Evolutionary conservation across 2,113 vertebrate species (phyloP), one percentile per base, ranked within the genome.

Genomic region (Paedocypris sp.): DNA sequence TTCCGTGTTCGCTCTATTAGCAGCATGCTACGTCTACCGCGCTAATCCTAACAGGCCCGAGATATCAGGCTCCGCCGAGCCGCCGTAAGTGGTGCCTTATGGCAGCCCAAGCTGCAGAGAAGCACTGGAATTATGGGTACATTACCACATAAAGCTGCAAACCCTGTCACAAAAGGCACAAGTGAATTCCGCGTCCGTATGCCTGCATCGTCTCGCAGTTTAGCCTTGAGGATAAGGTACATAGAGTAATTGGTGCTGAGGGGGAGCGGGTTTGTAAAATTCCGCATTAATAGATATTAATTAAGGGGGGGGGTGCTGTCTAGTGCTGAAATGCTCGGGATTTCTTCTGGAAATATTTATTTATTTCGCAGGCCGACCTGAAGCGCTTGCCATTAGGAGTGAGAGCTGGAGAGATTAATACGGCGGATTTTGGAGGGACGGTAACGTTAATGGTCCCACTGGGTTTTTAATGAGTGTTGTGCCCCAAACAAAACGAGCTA

Each of bases 401-500:
- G 69, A 66, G 50, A 75, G 79, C 80, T 73, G 73, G 61, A 25
- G 58, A 84, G 81, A 85, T 84, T 79, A 82, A 84, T 82, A 80
- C 49, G 73, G 77, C 71, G 72, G 75, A 77, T 82, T 86, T 84
- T 81, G 80, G 81, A 82, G 80, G 84, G 82, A 82, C 79, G 77
- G 75, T 80, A 83, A 79, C 78, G 81, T 82, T 86, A 84, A 85
- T 81, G 81, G 83, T 82, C 84, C 85, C 82, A 83, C 84, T 83
- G 84, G 83, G 81, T 83, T 84, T 83, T 85, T 85, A 85, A 87
- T 85, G 83, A 85, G 79, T 84, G 83, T 81, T 84, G 82, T 82
- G 84, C 84, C 83, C 83, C 79, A 86, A 86, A 85, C 84, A 86
- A 86, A 87, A 85, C 63, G 79, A 86, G 82, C 84, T 87, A 85